Conservation (phyloP, 1,140 invertebrate species). For the Plectus sambesii region DNA sequence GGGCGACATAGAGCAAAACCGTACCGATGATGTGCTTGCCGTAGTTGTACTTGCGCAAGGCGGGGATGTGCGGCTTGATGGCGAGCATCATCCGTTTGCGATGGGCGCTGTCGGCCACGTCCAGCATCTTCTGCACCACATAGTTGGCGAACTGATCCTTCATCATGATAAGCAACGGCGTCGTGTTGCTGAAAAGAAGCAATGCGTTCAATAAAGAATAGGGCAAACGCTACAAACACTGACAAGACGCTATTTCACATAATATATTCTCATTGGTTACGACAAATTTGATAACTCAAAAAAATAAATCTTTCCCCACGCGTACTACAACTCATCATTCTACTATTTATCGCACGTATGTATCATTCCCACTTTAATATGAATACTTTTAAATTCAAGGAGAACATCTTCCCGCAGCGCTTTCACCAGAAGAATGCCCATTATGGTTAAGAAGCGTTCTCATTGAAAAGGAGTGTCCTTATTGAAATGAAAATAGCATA, state of each 20-base stretch:
- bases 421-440: no score
- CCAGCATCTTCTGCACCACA: slow-evolving; percentile 24
- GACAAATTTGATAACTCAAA: neutral
- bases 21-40: slow-evolving; percentile 98
- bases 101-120: slow-evolving; percentile 59
- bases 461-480: no score
- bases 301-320: neutral
- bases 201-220: no score
- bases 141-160: slow-evolving; percentile 51
- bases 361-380: no score
- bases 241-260: no score
- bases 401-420: no score
- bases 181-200: slow-evolving; percentile 18
- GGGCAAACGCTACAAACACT: no score
- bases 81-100: slow-evolving; percentile 95
- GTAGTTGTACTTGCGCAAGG: slow-evolving; percentile 95
- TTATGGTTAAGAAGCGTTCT: no score
- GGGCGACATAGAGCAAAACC: neutral
- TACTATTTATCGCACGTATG: no score
- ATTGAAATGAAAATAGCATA: no score
- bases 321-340: neutral
- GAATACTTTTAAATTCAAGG: no score
- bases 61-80: slow-evolving; percentile 87
- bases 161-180: slow-evolving; percentile 51
- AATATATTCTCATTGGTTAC: no score